Conservation (phyloP, 2,888 invertebrate species). For the Cheilosia soror region DNA sequence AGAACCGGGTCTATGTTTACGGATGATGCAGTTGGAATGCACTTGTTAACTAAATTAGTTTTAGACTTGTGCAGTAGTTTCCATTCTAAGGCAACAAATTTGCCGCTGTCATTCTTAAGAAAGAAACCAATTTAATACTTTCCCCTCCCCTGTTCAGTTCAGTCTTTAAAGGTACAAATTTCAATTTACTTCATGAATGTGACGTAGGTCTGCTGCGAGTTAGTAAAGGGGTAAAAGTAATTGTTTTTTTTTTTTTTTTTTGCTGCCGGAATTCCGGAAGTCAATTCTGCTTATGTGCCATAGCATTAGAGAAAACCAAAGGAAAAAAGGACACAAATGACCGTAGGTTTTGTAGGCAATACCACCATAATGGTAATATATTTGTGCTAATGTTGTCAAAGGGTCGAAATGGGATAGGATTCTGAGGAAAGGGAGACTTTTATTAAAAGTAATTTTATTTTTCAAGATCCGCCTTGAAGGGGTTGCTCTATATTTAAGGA, state of each 20-base stretch:
- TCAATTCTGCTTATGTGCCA: not conserved
- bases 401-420: slow-evolving; percentile 19
- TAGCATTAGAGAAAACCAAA: not conserved
- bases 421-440: not conserved
- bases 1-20: not conserved
- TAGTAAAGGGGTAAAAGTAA: slow-evolving; percentile 18
- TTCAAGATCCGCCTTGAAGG: slow-evolving; percentile 5
- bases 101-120: slow-evolving; percentile 1
- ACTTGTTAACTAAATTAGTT: slow-evolving; percentile 21
- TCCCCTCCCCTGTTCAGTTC: not conserved
- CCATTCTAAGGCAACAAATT: not conserved
- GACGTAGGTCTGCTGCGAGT: not conserved
- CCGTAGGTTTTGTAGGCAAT: not conserved
- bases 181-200: slow-evolving; percentile 7
- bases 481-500: slow-evolving; percentile 31
- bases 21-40: not conserved
- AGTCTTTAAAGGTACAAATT: not conserved
- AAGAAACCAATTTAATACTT: slow-evolving; percentile 31
- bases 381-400: slow-evolving; percentile 46
- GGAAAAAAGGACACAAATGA: not conserved
- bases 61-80: not conserved
- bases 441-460: slow-evolving; percentile 13
- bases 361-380: slow-evolving; percentile 5
- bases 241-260: slow-evolving; percentile 40
- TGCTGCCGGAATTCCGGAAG: not conserved